Conservation (phyloP, 2,797 vertebrate genomes). For the Pseudotriccus pelzelni region DNA sequence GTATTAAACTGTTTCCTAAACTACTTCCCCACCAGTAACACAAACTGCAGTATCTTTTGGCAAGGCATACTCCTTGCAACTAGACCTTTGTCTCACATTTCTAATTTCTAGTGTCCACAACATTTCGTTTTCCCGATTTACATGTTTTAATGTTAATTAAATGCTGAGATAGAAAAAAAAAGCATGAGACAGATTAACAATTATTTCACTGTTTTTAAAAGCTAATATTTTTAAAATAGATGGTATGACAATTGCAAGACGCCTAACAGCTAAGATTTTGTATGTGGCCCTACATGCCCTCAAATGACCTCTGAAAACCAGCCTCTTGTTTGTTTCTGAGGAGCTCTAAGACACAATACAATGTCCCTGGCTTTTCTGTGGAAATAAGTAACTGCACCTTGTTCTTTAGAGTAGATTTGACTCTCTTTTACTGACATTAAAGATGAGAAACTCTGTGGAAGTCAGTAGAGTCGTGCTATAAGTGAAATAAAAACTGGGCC, state of each 20-base stretch:
- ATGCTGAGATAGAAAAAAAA: background rate
- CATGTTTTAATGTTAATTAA: background rate
- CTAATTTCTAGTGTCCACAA: background rate
- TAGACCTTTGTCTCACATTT: background rate
- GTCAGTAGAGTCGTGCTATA: background rate
- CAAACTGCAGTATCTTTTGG: background rate
- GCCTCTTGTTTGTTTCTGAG: background rate
- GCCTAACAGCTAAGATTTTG: background rate
- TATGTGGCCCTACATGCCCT: accelerated
- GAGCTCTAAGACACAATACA: background rate
- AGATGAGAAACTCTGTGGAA: background rate
- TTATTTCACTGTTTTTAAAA: background rate
- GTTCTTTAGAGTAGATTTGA: background rate
- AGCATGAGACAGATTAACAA: background rate
- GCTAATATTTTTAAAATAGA: background rate
- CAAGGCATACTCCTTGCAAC: background rate
- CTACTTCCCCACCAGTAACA: background rate
- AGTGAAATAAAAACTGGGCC: background rate
- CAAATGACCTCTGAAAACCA: background rate
- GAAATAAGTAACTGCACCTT: background rate
- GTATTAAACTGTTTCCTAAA: background rate
- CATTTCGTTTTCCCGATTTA: background rate
- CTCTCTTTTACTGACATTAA: background rate
- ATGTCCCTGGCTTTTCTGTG: background rate
- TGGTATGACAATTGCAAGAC: background rate